Evolutionary conservation across 1,140 invertebrate species (phyloP).

Genomic region (Sycophaga agraensis): DNA sequence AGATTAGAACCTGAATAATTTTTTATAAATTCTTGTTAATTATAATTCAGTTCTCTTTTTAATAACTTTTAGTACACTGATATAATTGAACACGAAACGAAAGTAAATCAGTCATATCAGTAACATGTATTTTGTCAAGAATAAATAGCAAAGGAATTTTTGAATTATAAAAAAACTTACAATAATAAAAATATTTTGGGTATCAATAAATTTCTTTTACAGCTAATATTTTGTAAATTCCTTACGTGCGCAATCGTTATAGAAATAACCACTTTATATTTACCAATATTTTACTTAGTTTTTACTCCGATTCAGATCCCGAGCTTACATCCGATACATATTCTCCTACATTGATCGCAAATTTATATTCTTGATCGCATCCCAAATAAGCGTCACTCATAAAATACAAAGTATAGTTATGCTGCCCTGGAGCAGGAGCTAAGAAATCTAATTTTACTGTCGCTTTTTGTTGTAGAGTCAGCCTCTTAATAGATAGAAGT

Average conservation of each 20-base stretch:
- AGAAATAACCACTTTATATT: background rate
- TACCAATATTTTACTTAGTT: background rate
- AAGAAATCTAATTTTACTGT: conserved; percentile 95
- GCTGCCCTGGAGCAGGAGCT: conserved; percentile 79
- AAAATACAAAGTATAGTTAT: conserved; percentile 94
- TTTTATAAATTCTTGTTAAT: too few relatives aligned
- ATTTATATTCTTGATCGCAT: conserved; percentile 95
- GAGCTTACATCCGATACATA: conserved; percentile 63
- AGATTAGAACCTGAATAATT: background rate
- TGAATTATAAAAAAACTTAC: too few relatives aligned
- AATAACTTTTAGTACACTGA: too few relatives aligned
- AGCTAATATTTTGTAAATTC: background rate
- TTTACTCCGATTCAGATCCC: conserved; percentile 60
- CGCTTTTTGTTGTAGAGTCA: conserved; percentile 91
- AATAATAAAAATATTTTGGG: too few relatives aligned
- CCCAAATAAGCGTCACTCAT: conserved; percentile 99
- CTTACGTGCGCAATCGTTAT: background rate
- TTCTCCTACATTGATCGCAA: conserved; percentile 78
- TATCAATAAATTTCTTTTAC: too few relatives aligned
- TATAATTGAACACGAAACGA: too few relatives aligned
- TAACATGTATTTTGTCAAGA: too few relatives aligned
- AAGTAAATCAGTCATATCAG: too few relatives aligned
- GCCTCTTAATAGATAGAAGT: conserved; percentile 92
- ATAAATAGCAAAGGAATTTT: too few relatives aligned
- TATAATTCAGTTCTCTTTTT: too few relatives aligned